Conservation (phyloP, 2,113 vertebrate genomes). For the Erinaceus europaeus region DNA sequence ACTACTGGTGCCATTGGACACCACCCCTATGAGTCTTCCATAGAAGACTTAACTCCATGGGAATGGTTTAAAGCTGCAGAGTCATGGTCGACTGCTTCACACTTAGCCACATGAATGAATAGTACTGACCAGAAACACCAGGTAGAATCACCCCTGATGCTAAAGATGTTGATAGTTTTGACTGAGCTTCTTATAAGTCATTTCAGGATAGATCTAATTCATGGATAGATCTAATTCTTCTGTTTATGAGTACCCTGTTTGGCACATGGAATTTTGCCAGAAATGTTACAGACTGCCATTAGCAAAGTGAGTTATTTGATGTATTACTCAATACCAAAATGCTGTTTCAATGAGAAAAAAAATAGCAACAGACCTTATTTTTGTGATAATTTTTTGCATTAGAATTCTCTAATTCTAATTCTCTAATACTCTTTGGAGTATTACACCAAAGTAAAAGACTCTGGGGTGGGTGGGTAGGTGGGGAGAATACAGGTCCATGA, state of each 20-base stretch:
- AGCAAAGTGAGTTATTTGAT: background rate
- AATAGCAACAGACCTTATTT: conserved; percentile 29
- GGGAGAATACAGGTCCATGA: too few relatives aligned
- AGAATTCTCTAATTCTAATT: conserved; percentile 27
- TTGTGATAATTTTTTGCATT: conserved; percentile 17
- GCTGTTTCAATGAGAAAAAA: conserved; percentile 32
- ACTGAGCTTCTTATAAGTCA: background rate
- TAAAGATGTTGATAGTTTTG: background rate
- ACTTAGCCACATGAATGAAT: background rate
- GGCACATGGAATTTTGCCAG: background rate
- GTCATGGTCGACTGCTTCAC: background rate
- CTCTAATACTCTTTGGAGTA: too few relatives aligned
- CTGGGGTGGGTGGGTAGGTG: too few relatives aligned
- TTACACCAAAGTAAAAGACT: too few relatives aligned
- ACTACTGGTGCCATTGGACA: background rate
- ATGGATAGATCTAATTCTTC: background rate
- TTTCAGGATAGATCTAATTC: background rate
- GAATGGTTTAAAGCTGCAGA: background rate
- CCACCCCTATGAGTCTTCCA: background rate
- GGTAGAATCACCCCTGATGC: background rate
- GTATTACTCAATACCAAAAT: conserved; percentile 13
- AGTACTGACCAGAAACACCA: background rate
- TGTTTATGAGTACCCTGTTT: background rate
- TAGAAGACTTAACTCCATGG: background rate
- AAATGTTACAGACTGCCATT: background rate